Conservation (phyloP, 1,140 invertebrate genomes). For the Dinothrombium tinctorium region DNA sequence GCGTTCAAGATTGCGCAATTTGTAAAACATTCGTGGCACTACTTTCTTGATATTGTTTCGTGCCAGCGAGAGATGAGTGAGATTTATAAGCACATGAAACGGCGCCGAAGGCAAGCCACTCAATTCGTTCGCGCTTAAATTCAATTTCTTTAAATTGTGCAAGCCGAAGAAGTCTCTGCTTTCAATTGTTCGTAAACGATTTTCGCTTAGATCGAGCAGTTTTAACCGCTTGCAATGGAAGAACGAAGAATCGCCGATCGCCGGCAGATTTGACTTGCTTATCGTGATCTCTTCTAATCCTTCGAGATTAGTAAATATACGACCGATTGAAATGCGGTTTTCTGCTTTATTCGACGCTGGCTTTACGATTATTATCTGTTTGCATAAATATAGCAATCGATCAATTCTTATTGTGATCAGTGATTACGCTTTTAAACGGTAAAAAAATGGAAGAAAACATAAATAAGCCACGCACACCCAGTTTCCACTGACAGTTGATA, state of each 20-base stretch:
- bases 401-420: too few species aligned
- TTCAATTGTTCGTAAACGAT: slow-evolving; percentile 43
- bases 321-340: slow-evolving; percentile 35
- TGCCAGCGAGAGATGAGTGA: slow-evolving; percentile 38
- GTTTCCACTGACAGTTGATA: too few species aligned
- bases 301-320: slow-evolving; percentile 38
- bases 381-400: too few species aligned
- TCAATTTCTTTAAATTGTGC: slow-evolving; percentile 22
- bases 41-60: slow-evolving; percentile 41
- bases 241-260: slow-evolving; percentile 49
- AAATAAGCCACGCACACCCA: too few species aligned
- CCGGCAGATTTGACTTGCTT: slow-evolving; percentile 43
- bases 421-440: too few species aligned
- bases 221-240: slow-evolving; percentile 41
- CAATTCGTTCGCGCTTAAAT: slow-evolving; percentile 26
- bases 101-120: slow-evolving; percentile 34
- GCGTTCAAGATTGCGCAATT: slow-evolving; percentile 34
- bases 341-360: too few species aligned
- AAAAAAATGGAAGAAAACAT: too few species aligned
- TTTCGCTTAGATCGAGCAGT: slow-evolving; percentile 42
- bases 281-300: slow-evolving; percentile 47
- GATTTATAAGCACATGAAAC: slow-evolving; percentile 36
- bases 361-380: too few species aligned
- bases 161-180: slow-evolving; percentile 23
- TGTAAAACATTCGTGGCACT: slow-evolving; percentile 37